Base-by-base conservation (phyloP, 2,113 vertebrate species). In the Cyanistes caeruleus region DNA sequence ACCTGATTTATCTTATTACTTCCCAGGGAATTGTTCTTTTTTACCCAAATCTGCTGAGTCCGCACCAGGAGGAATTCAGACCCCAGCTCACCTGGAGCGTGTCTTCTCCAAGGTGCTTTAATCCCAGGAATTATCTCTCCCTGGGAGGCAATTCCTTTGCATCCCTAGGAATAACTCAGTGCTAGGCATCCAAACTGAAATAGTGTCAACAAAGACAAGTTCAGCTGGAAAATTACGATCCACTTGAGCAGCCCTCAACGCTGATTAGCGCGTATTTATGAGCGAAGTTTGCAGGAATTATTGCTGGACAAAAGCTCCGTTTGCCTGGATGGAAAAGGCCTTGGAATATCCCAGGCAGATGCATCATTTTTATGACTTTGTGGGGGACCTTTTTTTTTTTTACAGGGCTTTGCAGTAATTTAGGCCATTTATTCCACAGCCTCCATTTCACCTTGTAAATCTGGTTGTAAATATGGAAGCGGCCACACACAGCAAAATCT, bases 311-410 rank as follows among this genome's bases (percentile, higher is more conserved):
- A 74, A 94, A 92, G 1, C 87, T 70, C 60, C 9, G 0, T 33
- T 74, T 46, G 51, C 62, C 68, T 25, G 43, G 19, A 8, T 88
- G 87, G 74, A 91, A 96, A 95, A 92, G 52, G 11, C 33, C 53
- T 46, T 73, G 80, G 74, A 89, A 93, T 85, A 65, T 92, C 89
- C 27, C 7, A 24, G 89, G 75, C 24, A 75, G 89, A 94, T 93
- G 75, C 37, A 92, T 91, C 89, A 92, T 89, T 97, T 97, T 95
- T 95, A 97, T 87, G 86, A 7, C 62, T 89, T 95, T 89, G 56
- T n/a, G 33, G 63, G 46, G 76, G 83, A 94, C 48, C 35, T 72
- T 89, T 93, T 64, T 87, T 76, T 87, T 90, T 67, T 87, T 76
- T 24, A 52, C 41, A 59, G 62, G 59, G 48, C 20, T 86, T 74